phyloP scores from a whole-genome alignment of 2,797 vertebrate genomes.

The Myoxocephalus aenaeus region DNA sequence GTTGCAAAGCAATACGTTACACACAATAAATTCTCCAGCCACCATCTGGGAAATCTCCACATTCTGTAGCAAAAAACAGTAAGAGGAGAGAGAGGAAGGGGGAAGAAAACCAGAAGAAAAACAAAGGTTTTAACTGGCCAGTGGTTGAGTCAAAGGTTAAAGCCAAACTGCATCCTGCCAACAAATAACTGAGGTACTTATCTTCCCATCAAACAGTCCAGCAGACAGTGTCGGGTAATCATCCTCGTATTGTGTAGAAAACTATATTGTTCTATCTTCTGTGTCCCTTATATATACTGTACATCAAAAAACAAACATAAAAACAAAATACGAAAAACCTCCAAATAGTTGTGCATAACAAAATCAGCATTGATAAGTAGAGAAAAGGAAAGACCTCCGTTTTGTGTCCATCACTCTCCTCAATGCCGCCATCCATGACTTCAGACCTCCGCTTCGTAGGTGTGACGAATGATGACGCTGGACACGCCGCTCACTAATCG shows the following conservation, averaged over 20 bases:
- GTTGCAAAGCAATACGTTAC: slow-evolving; percentile 8
- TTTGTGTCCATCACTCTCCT: neutral
- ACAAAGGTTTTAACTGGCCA: slow-evolving; percentile 50
- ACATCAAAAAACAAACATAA: neutral
- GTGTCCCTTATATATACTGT: neutral
- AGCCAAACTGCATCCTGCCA: slow-evolving; percentile 55
- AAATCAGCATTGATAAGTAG: neutral
- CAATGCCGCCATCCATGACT: neutral
- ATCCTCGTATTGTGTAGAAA: neutral
- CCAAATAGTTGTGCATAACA: neutral
- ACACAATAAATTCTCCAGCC: slow-evolving; percentile 21
- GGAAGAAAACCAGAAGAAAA: slow-evolving; percentile 4
- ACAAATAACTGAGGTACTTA: slow-evolving; percentile 37
- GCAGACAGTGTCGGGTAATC: neutral
- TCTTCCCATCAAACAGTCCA: slow-evolving; percentile 23
- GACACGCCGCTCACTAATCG: too few species aligned
- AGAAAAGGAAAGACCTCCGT: neutral
- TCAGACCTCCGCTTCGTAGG: neutral
- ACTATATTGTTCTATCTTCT: neutral
- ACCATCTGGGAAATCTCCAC: slow-evolving; percentile 24
- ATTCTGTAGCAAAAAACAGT: slow-evolving; percentile 37
- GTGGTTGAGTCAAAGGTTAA: slow-evolving; percentile 61
- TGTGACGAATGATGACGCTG: too few species aligned
- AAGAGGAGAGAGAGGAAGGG: slow-evolving; percentile 19
- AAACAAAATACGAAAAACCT: too few species aligned